phyloP scores from a whole-genome alignment of 2,888 invertebrate genomes.

The Ophioninae sp. region DNA sequence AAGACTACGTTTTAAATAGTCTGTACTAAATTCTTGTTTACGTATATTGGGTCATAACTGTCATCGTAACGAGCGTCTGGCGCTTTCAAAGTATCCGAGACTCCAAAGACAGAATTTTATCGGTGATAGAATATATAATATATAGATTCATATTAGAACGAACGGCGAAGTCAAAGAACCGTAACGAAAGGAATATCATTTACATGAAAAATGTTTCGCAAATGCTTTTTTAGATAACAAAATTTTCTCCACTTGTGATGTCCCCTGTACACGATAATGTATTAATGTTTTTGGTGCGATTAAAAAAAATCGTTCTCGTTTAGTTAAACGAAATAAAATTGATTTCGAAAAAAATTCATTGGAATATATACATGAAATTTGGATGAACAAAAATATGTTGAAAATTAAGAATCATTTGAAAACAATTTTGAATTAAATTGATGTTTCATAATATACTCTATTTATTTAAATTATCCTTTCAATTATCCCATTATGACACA shows the following conservation, averaged over 20 bases:
- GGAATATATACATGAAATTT: too few species aligned
- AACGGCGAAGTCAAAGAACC: not conserved
- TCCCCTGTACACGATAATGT: too few species aligned
- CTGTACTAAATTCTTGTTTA: not conserved
- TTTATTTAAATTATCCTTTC: not conserved
- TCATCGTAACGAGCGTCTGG: slow-evolving; percentile 29
- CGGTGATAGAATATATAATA: not conserved
- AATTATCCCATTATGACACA: not conserved
- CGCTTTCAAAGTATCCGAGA: slow-evolving; percentile 22
- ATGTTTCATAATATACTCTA: not conserved
- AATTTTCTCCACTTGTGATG: not conserved
- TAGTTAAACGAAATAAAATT: too few species aligned
- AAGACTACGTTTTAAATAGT: not conserved
- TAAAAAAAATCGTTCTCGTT: too few species aligned
- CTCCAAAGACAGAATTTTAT: slow-evolving; percentile 11
- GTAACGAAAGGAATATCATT: not conserved
- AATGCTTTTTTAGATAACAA: not conserved
- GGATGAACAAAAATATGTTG: too few species aligned
- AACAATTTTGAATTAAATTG: not conserved
- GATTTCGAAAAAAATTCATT: too few species aligned
- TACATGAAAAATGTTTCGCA: too few species aligned
- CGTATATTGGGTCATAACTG: slow-evolving; percentile 19
- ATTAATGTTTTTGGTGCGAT: too few species aligned
- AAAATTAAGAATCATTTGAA: too few species aligned
- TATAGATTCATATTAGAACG: not conserved